Conservation (phyloP, 2,113 vertebrate species). For the Stigmatopora argus region DNA sequence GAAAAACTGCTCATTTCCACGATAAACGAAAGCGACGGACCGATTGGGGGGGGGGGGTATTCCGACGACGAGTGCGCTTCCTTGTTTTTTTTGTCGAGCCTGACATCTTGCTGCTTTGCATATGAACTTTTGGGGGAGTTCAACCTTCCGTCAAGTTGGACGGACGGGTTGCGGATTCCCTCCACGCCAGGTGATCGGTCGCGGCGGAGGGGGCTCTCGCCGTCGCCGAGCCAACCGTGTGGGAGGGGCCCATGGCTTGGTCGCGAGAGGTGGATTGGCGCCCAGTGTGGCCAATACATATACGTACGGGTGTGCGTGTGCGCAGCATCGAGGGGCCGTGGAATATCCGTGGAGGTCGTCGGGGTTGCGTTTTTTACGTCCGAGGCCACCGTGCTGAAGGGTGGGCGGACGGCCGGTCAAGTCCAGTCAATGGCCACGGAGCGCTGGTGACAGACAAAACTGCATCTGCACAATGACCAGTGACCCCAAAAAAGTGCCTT, state of each 20-base stretch:
- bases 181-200: slow-evolving; percentile 43
- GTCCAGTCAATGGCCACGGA: slow-evolving; percentile 61
- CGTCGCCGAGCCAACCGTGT: slow-evolving; percentile 61
- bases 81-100: slow-evolving; percentile 35
- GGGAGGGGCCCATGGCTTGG: slow-evolving; percentile 54
- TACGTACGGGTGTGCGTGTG: slow-evolving; percentile 17
- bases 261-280: slow-evolving; percentile 37
- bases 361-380: slow-evolving; percentile 57
- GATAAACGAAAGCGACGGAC: slow-evolving; percentile 60
- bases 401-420: slow-evolving; percentile 49
- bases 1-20: slow-evolving; percentile 68
- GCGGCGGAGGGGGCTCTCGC: slow-evolving; percentile 2
- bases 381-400: slow-evolving; percentile 63
- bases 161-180: slow-evolving; percentile 15
- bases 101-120: slow-evolving; percentile 36
- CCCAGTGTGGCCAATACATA: slow-evolving; percentile 7
- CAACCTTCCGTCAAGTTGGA: slow-evolving; percentile 41
- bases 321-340: slow-evolving; percentile 67
- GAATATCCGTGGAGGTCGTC: slow-evolving; percentile 62
- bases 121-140: slow-evolving; percentile 31
- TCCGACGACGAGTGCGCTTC: slow-evolving; percentile 49
- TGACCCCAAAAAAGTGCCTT: slow-evolving; percentile 66
- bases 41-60: slow-evolving; percentile 22
- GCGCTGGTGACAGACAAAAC: slow-evolving; percentile 63
- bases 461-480: slow-evolving; percentile 60